Conservation (phyloP, 2,888 invertebrate species). For the Pandemis corylana region DNA sequence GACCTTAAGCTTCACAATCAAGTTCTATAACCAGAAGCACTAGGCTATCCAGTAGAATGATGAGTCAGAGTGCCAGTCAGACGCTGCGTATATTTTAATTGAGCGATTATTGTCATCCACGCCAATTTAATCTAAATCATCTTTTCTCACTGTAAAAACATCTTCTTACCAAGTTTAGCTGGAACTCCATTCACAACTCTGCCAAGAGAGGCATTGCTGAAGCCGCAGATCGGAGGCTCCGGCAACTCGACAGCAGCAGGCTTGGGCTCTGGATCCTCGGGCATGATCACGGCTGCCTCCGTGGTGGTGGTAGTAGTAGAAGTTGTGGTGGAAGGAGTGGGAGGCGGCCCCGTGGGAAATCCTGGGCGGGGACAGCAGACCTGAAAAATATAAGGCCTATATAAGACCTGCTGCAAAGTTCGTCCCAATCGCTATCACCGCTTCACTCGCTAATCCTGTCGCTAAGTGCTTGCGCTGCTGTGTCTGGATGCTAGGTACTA, state of each 20-base stretch:
- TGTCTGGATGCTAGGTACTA: no score
- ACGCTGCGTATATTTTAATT: no score
- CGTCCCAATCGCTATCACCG: no score
- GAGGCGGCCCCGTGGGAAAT: constrained; percentile 45
- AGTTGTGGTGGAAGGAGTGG: constrained; percentile 44
- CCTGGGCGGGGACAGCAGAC: constrained; percentile 47
- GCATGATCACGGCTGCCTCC: not conserved
- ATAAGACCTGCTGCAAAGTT: no score
- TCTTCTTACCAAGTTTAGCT: constrained; percentile 77
- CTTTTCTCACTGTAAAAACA: not conserved
- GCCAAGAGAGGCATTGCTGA: constrained; percentile 72
- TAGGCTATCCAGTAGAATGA: no score
- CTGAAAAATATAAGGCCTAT: constrained; percentile 24
- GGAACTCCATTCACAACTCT: constrained; percentile 88
- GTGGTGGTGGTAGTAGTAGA: constrained; percentile 46
- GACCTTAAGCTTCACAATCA: no score
- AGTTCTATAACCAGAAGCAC: no score
- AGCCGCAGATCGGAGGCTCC: constrained; percentile 83
- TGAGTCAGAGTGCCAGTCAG: no score
- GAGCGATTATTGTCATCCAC: not conserved
- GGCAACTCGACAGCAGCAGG: constrained; percentile 51
- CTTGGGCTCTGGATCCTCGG: constrained; percentile 44
- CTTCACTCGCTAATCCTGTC: no score
- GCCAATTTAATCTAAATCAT: not conserved
- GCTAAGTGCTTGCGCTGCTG: no score